Evolutionary conservation across 2,797 vertebrate species (phyloP).

Genomic region (Tapera naevia): DNA sequence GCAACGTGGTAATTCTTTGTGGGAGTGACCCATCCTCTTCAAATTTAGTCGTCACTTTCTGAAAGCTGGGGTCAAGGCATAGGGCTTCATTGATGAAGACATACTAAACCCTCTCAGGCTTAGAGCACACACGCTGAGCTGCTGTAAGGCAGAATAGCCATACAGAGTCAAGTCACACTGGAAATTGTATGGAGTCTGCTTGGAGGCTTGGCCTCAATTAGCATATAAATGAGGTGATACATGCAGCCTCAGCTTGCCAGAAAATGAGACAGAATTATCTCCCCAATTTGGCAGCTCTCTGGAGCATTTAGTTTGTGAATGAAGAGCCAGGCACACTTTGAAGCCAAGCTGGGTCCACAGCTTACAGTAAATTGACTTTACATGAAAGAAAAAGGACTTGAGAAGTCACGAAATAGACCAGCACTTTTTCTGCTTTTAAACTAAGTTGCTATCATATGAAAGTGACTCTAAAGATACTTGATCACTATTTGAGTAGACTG

Average conservation of each 20-base stretch:
- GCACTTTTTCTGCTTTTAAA: background rate
- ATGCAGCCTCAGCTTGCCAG: background rate
- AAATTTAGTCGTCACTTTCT: accelerated
- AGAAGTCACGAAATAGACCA: background rate
- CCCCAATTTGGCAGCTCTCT: slow-evolving; percentile 35
- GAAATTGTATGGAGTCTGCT: background rate
- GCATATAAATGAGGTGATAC: slow-evolving; percentile 58
- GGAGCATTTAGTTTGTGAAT: slow-evolving; percentile 37
- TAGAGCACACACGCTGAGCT: background rate
- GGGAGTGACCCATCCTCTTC: accelerated
- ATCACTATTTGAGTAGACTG: background rate
- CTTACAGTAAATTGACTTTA: slow-evolving; percentile 8
- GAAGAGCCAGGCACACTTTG: background rate
- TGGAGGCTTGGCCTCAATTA: slow-evolving; percentile 57
- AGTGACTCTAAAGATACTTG: background rate
- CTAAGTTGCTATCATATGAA: background rate
- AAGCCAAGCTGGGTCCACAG: background rate
- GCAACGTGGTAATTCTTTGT: accelerated
- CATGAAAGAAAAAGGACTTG: background rate
- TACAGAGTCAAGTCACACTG: slow-evolving; percentile 17
- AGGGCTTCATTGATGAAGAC: background rate
- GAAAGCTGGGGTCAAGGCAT: background rate
- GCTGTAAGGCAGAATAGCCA: slow-evolving; percentile 22
- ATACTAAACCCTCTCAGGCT: background rate
- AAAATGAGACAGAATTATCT: slow-evolving; percentile 19